Percentiles rank a stretch among this genome's conserved stretches.
Evolutionary conservation across 2,113 vertebrate species (phyloP).

Genomic region (Dinomys branickii): DNA sequence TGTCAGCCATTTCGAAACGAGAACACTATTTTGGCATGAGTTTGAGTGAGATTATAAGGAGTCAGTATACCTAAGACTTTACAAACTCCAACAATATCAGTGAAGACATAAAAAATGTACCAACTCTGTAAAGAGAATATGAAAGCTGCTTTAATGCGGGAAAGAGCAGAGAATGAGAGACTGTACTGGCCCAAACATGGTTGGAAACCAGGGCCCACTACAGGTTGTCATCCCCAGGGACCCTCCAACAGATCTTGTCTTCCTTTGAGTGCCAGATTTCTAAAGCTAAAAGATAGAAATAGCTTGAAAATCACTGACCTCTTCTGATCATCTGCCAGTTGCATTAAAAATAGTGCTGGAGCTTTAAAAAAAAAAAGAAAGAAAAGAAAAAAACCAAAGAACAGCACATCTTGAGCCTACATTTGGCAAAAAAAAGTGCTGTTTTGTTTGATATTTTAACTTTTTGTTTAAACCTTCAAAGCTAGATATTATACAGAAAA

Average conservation of each 20-base stretch:
- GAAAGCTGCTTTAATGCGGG: neutral
- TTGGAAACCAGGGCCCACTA: neutral
- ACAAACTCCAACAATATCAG: neutral
- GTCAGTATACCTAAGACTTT: neutral
- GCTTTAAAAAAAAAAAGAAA: neutral
- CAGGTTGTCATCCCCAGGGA: neutral
- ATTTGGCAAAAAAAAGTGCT: neutral
- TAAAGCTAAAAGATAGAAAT: slow-evolving; percentile 16
- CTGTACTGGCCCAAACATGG: accelerated
- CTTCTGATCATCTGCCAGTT: neutral
- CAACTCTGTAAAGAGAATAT: neutral
- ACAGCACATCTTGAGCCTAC: neutral
- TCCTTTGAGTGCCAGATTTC: neutral
- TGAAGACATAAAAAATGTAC: neutral
- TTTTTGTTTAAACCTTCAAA: slow-evolving; percentile 3
- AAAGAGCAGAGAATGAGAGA: neutral
- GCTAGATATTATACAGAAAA: neutral
- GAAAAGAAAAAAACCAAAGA: neutral
- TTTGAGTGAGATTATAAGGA: neutral
- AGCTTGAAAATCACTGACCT: neutral
- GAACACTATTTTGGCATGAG: neutral
- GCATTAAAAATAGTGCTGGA: neutral
- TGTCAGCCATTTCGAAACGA: neutral
- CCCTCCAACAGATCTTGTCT: neutral
- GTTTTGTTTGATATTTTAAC: neutral